Conservation (phyloP, 2,113 vertebrate genomes). For the Aix galericulata region DNA sequence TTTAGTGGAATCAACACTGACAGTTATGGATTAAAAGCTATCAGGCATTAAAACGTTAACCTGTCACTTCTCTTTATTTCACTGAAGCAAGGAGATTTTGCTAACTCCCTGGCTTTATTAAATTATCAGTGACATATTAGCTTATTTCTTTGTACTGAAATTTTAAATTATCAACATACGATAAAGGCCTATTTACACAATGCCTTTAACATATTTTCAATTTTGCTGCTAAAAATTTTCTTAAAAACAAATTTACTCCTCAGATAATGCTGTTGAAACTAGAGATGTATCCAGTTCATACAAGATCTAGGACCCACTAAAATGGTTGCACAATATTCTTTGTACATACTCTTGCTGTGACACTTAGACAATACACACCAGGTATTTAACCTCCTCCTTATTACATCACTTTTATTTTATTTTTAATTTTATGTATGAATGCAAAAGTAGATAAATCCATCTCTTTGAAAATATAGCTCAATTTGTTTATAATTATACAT, state of each 20-base stretch:
- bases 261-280: not conserved
- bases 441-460: not conserved
- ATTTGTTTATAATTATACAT: not conserved
- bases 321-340: not conserved
- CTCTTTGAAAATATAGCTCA: not conserved
- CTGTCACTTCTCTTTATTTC: not conserved
- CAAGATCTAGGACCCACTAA: not conserved
- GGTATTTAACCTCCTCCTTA: not conserved
- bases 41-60: conserved; percentile 51
- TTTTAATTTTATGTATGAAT: rapidly evolving
- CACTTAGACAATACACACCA: not conserved
- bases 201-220: not conserved
- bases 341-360: not conserved
- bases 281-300: not conserved
- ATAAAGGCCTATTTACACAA: conserved; percentile 4
- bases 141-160: not conserved
- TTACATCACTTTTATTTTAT: not conserved
- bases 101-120: not conserved
- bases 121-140: not conserved
- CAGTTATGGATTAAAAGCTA: conserved; percentile 48
- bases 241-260: not conserved
- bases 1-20: conserved; percentile 46
- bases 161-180: not conserved
- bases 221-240: not conserved
- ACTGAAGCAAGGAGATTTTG: not conserved